Evolutionary conservation across 2,888 invertebrate species (phyloP).

Genomic region (Cosmia pyralina): DNA sequence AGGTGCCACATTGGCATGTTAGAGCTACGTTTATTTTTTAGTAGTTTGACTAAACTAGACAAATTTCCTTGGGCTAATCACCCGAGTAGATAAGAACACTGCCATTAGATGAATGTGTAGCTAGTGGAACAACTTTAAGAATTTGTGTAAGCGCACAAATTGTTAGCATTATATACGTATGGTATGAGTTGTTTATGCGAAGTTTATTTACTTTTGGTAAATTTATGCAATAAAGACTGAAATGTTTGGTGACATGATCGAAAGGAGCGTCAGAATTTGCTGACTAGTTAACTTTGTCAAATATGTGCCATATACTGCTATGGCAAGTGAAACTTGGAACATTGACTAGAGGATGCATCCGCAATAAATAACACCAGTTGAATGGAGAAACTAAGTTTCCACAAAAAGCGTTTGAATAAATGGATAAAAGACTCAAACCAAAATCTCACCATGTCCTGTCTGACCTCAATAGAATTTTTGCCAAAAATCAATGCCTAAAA

Average conservation of each 20-base stretch:
- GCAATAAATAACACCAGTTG: conserved; percentile 65
- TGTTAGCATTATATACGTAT: conserved; percentile 56
- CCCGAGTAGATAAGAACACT: conserved; percentile 52
- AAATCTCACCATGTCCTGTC: conserved; percentile 68
- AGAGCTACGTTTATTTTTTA: conserved; percentile 66
- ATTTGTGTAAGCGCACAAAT: conserved; percentile 62
- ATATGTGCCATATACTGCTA: conserved; percentile 71
- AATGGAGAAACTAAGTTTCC: conserved; percentile 74
- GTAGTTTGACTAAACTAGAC: conserved; percentile 69
- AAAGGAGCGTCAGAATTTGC: conserved; percentile 61
- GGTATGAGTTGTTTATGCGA: conserved; percentile 59
- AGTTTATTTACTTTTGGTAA: conserved; percentile 69
- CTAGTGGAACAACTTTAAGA: conserved; percentile 69
- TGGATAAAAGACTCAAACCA: conserved; percentile 68
- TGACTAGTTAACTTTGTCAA: conserved; percentile 49
- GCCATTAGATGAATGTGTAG: conserved; percentile 64
- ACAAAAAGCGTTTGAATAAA: conserved; percentile 62
- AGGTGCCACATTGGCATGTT: conserved; percentile 77
- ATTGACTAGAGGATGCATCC: conserved; percentile 68
- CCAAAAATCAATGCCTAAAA: conserved; percentile 78
- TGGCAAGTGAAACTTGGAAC: conserved; percentile 63
- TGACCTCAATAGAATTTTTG: conserved; percentile 70
- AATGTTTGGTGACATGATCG: conserved; percentile 65
- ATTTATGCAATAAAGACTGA: conserved; percentile 76
- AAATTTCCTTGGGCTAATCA: conserved; percentile 44